Base-by-base conservation (phyloP, 1,140 invertebrate genomes). In the Carcinoscorpius rotundicauda region DNA sequence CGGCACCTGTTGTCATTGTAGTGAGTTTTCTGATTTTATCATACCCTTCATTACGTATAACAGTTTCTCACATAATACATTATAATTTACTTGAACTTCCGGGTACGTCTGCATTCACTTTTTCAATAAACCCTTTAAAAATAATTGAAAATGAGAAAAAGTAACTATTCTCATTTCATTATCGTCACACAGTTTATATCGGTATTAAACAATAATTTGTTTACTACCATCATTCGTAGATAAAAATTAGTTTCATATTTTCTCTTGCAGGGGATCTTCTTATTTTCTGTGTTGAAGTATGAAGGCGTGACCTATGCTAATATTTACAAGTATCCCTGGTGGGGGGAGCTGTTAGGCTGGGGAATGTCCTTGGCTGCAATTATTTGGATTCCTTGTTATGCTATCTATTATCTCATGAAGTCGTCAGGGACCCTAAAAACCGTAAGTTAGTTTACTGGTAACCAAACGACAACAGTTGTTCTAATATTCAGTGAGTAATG, bases 341-440 rank as follows among this genome's bases (percentile, higher is more conserved):
- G 86, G 86, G 86, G 85, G 4, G 82, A 88, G 68, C 73, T 81
- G 6, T 77, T 89, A 64, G 87, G 87, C 3, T 83, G 84, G 70
- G 75, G 80, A 56, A 79, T 89, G 70, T 86, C 86, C 59, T 74
- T 87, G 11, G 82, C 85, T 0, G 89, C 87, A 2, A 87, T 90
- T 80, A 75, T 85, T 5, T 82, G 84, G 76, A 84, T 89, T 71
- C 87, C 87, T 5, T 75, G 75, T 3, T 86, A 86, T 70, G 83
- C 81, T 9, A 72, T 86, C 50, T 85, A 83, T 68, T 83, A 82
- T 65, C 62, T 82, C 29, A 29, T 29, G 29, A 29, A 29, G 29
- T 29, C 29, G 29, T 29, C 29, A 29, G 29, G 29, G 29, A 29
- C 29, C 29, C 29, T 29, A 29, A 29, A 29, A 29, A 29, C 29